Base-by-base conservation (phyloP, 2,888 invertebrate genomes). In the Dolomedes plantarius region DNA sequence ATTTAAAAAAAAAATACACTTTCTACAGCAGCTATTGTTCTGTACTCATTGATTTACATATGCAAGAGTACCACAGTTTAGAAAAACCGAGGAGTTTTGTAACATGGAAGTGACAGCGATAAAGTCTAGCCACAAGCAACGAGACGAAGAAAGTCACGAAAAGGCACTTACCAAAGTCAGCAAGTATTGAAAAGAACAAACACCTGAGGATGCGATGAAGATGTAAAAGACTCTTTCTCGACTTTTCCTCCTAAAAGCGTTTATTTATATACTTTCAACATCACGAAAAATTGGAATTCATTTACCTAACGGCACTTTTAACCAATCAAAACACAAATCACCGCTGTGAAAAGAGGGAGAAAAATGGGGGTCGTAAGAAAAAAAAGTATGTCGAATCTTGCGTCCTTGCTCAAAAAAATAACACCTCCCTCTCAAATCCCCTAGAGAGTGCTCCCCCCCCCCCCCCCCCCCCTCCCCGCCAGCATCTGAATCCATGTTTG, bases 311-410 rank as follows among this genome's bases (percentile, higher is more conserved):
- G 36, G n/a, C 32, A 29, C 23, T 36, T 46, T 19, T 31, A 50
- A 23, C 83, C 83, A 85, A 85, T 85, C 83, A 85, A 65, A 77
- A 11, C 19, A 56, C 69, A 69, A 73, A 56, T 56, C 23, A 23
- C 9, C 46, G 2, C 7, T 62, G 11, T 56, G 36, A 23, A 19
- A 7, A 23, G 56, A 50, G 41, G 67, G 27, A 23, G 32, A 69
- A 36, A 56, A 77, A 64, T 16, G n/a, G 32, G 36, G 50, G 31
- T 16, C 28, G 13, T 27, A 36, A 29, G 27, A 32, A 65, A 77
- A 76, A 71, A 77, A 85, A 77, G 73, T 85, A 31, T 85, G 83
- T 68, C 83, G 83, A 56, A 41, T 50, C 64, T 27, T 76, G 13
- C 65, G 82, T 72, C 77, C 83, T 85, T 85, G 83, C 74, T 23